Conservation (phyloP, 2,888 invertebrate species). For the Oscheius sp. region DNA sequence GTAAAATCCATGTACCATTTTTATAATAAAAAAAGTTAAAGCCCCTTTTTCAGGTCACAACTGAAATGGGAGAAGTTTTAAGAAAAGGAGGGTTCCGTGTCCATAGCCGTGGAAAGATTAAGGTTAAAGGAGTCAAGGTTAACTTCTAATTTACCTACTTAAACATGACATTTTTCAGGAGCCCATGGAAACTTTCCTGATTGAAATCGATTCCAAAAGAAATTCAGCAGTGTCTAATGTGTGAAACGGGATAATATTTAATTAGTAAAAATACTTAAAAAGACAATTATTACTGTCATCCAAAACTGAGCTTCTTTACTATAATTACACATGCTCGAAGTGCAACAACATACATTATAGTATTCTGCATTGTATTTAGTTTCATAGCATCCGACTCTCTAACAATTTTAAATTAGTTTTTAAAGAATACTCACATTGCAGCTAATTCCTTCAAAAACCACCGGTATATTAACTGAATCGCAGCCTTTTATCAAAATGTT, state of each 20-base stretch:
- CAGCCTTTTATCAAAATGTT: conserved; percentile 16
- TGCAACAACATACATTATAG: conserved; percentile 17
- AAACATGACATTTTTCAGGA: conserved; percentile 38
- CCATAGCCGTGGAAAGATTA: conserved; percentile 89
- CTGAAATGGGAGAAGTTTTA: conserved; percentile 83
- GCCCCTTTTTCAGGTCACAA: conserved; percentile 77
- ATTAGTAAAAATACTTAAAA: conserved; percentile 9
- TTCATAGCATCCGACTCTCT: conserved; percentile 12
- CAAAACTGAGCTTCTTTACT: too few relatives aligned
- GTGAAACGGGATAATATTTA: conserved; percentile 17
- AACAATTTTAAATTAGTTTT: background rate
- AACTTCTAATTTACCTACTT: conserved; percentile 6
- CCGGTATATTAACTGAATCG: background rate
- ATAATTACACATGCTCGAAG: background rate
- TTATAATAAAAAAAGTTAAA: background rate
- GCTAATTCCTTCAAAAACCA: conserved; percentile 5
- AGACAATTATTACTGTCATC: background rate
- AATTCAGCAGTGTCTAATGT: conserved; percentile 52
- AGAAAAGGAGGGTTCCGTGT: conserved; percentile 86
- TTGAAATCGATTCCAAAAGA: conserved; percentile 62
- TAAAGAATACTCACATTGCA: background rate
- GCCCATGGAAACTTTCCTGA: conserved; percentile 65
- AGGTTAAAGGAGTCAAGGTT: conserved; percentile 81
- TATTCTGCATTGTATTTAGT: background rate
- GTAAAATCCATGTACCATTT: conserved; percentile 73